Conservation (phyloP, 2,888 invertebrate genomes). For the Phasia obesa region DNA sequence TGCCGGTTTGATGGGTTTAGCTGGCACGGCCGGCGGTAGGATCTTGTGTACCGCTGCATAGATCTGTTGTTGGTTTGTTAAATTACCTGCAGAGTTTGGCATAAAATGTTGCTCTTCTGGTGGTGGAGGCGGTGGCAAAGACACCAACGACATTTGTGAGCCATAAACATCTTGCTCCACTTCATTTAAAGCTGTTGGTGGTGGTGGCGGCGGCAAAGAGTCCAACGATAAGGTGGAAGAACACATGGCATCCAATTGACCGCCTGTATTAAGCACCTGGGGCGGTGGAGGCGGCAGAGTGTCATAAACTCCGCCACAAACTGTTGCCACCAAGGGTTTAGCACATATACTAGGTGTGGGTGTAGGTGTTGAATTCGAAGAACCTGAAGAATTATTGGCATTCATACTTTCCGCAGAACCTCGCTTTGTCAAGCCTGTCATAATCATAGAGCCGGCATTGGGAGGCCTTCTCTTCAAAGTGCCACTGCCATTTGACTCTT, state of each 20-base stretch:
- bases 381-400: conserved; percentile 76
- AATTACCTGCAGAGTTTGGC: background rate
- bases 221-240: conserved; percentile 90
- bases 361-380: conserved; percentile 82
- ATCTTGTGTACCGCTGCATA: conserved; percentile 38
- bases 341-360: conserved; percentile 81
- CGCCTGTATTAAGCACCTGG: conserved; percentile 40
- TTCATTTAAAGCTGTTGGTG: conserved; percentile 82
- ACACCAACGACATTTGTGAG: conserved; percentile 87
- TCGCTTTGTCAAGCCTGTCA: conserved; percentile 74
- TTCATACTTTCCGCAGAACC: conserved; percentile 80
- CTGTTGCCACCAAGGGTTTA: conserved; percentile 75
- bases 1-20: conserved; percentile 79
- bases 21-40: conserved; percentile 77
- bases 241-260: conserved; percentile 83
- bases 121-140: conserved; percentile 89
- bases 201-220: conserved; percentile 90
- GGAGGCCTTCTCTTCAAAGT: conserved; percentile 81
- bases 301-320: conserved; percentile 59
- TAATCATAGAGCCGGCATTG: conserved; percentile 70
- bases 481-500: conserved; percentile 82
- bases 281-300: conserved; percentile 41
- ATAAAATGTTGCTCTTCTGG: conserved; percentile 76
- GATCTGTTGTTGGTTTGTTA: conserved; percentile 28
- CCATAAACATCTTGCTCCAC: conserved; percentile 83